These are phyloP conservation scores for Tetropium fuscum DNA, from an alignment of 2,888 invertebrate species.

Conservation along the genomic window DNA sequence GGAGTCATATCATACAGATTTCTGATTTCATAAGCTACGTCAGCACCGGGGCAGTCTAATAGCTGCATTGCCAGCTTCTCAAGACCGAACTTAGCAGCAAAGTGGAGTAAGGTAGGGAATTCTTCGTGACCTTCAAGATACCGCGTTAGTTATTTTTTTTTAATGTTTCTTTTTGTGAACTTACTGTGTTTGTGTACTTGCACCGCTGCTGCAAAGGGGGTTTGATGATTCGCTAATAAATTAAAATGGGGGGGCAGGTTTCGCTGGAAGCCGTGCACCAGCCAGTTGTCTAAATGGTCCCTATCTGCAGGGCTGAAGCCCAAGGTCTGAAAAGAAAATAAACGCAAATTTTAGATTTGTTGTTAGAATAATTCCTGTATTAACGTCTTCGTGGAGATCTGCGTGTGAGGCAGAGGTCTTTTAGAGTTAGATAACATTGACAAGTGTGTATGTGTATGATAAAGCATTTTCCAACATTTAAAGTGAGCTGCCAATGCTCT, in stretches of 20 bases:
- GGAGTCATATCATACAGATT: constrained; percentile 84
- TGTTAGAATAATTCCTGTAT: too few species aligned
- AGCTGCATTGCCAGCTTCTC: constrained; percentile 86
- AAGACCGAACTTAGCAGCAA: constrained; percentile 87
- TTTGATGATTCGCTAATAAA: constrained; percentile 69
- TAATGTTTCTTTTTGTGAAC: constrained; percentile 47
- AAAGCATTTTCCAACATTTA: too few species aligned
- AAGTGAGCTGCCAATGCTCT: too few species aligned
- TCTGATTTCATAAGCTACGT: constrained; percentile 81
- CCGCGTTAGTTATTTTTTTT: too few species aligned
- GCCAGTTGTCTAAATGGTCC: constrained; percentile 84
- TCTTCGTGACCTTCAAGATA: constrained; percentile 88
- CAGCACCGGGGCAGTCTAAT: constrained; percentile 88
- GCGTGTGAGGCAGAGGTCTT: too few species aligned
- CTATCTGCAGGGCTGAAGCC: constrained; percentile 83
- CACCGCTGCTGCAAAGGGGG: constrained; percentile 55
- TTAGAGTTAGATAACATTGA: too few species aligned
- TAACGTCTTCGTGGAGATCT: too few species aligned
- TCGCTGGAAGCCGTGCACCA: constrained; percentile 84
- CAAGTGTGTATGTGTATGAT: too few species aligned
- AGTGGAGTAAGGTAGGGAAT: constrained; percentile 88
- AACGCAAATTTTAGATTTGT: background rate
- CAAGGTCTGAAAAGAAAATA: constrained; percentile 72
- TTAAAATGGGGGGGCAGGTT: constrained; percentile 90
- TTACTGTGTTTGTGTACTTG: constrained; percentile 71